These are phyloP conservation scores for Watsonalla cultraria DNA, from an alignment of 2,888 invertebrate genomes.

Conservation along the genomic window DNA sequence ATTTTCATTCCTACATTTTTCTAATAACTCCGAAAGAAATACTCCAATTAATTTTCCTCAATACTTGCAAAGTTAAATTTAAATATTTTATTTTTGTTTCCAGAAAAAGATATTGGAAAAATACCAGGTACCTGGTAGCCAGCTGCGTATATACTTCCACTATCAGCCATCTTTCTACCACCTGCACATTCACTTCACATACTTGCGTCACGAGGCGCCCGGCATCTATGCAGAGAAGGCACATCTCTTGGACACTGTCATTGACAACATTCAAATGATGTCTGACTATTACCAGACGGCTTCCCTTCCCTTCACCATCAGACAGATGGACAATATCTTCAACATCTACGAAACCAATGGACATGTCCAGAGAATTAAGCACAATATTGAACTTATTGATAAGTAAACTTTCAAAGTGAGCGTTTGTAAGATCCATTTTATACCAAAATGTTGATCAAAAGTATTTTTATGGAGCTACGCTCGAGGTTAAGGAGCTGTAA, in stretches of 20 bases:
- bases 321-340: constrained; percentile 86
- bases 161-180: constrained; percentile 99
- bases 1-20: no score
- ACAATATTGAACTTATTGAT: constrained; percentile 46
- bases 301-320: constrained; percentile 88
- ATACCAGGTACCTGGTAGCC: constrained; percentile 83
- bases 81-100: constrained; percentile 19
- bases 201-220: constrained; percentile 87
- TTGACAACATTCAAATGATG: constrained; percentile 91
- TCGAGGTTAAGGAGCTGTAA: constrained; percentile 80
- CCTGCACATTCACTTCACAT: constrained; percentile 95
- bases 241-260: constrained; percentile 92
- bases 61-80: no score
- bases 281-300: constrained; percentile 91
- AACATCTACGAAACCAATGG: constrained; percentile 80
- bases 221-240: constrained; percentile 92
- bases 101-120: constrained; percentile 87
- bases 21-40: no score
- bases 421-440: constrained; percentile 17
- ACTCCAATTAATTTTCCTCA: no score
- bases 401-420: constrained; percentile 34
- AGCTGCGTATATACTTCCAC: constrained; percentile 92
- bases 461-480: constrained; percentile 79
- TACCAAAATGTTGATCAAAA: constrained; percentile 65
- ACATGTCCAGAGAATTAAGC: constrained; percentile 62